Evolutionary conservation across 2,113 vertebrate species (phyloP), one percentile per base, ranked within the genome.

Genomic region (Polypterus bichir): DNA sequence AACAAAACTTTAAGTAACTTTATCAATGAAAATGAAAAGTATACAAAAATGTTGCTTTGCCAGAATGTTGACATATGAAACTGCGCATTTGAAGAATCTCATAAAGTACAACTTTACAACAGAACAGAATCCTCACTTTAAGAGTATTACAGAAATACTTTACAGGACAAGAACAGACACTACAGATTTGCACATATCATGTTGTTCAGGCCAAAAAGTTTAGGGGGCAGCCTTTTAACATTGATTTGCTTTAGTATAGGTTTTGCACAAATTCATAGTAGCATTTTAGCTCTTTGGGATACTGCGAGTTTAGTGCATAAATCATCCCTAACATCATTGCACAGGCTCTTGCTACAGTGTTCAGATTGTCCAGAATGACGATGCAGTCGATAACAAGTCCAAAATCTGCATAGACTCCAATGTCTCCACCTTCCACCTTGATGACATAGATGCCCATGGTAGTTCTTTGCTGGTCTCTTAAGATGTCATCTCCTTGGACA

Each of bases 201-300:
- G 60, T 61, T 61, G 48, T 61, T 47, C 9, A 61, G 60, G 27
- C 60, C 60, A 51, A 61, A 49, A 44, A 61, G 27, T 61, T 61
- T 61, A 47, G 60, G 60, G 48, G 60, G 53, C 10, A 61, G n/a
- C 49, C 49, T 61, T 61, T 49, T 49, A 47, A 27, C 48, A 61
- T 61, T 6, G 27, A 61, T 61, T 61, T 47, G 60, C 48, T 51
- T 52, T 4, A 52, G 49, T 4, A 52, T 49, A 45, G 27, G 27
- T 61, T 61, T 44, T 61, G 60, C 49, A 61, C 53, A 49, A 61
- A 52, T 61, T 52, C 48, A 6, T 61, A 61, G 46, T 61, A 51
- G 48, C 52, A 47, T 61, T 47, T 60, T 48, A 60, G 46, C 7
- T 3, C 5, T 60, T 60, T 60, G 5, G 59, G 59, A 44, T 60